Conservation (phyloP, 35 echinoderm and acorn worm species). For the Apostichopus japonicus region DNA sequence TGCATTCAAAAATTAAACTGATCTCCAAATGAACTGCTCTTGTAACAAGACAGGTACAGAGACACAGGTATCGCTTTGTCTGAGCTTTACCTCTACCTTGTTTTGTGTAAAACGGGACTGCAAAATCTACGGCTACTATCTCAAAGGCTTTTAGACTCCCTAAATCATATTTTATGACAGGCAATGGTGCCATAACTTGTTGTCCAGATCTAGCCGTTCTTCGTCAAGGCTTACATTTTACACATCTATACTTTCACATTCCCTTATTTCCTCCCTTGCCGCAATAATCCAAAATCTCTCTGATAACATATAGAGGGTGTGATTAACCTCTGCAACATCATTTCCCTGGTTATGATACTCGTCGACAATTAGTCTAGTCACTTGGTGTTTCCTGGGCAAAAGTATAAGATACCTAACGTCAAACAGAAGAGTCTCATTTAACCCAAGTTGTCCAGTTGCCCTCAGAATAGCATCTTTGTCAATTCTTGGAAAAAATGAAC, state of each 20-base stretch:
- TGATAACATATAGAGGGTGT: constrained; percentile 31
- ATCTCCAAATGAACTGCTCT: constrained; percentile 81
- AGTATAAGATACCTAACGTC: constrained; percentile 53
- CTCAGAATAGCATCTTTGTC: constrained; percentile 46
- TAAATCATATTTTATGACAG: background rate
- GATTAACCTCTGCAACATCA: constrained; percentile 45
- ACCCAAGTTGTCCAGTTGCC: constrained; percentile 31
- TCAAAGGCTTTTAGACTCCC: constrained; percentile 34
- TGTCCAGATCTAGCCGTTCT: constrained; percentile 45
- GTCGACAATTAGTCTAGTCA: constrained; percentile 63
- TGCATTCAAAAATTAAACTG: constrained; percentile 68
- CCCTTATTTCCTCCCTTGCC: constrained; percentile 55
- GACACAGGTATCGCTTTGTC: constrained; percentile 53
- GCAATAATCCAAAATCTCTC: constrained; percentile 55
- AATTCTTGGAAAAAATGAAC: constrained; percentile 27
- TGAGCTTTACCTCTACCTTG: constrained; percentile 56
- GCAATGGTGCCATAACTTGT: constrained; percentile 50
- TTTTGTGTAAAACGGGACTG: constrained; percentile 63
- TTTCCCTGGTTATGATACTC: constrained; percentile 58
- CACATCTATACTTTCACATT: constrained; percentile 53
- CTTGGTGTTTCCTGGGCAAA: constrained; percentile 43
- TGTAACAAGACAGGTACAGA: constrained; percentile 71
- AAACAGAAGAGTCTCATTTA: constrained; percentile 42
- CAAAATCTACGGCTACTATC: constrained; percentile 65
- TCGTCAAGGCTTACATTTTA: constrained; percentile 32